These are phyloP conservation scores for Drosophila kanapiae DNA, from an alignment of 1,140 invertebrate species.

Conservation along the genomic window DNA sequence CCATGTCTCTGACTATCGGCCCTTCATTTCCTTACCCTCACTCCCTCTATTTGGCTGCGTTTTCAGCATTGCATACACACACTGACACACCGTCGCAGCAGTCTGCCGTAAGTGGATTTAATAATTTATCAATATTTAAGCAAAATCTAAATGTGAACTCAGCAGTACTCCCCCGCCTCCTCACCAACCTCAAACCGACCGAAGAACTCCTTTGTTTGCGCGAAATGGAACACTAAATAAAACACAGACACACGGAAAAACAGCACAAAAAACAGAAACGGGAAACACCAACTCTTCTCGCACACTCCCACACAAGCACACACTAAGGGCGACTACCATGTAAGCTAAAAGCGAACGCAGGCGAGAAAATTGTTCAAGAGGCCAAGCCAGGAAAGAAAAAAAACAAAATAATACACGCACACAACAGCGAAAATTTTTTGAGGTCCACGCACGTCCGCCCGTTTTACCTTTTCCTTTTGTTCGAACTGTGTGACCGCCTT, in stretches of 20 bases:
- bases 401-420: slow-evolving; percentile 56
- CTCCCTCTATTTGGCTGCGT: slow-evolving; percentile 21
- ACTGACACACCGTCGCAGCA: slow-evolving; percentile 30
- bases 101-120: slow-evolving; percentile 24
- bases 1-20: slow-evolving; percentile 3
- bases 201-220: slow-evolving; percentile 76
- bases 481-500: neutral
- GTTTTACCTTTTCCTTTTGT: slow-evolving; percentile 22
- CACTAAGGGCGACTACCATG: slow-evolving; percentile 12
- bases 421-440: slow-evolving; percentile 36
- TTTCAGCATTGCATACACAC: slow-evolving; percentile 54
- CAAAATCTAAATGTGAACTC: slow-evolving; percentile 36
- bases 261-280: slow-evolving; percentile 18
- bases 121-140: slow-evolving; percentile 62
- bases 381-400: slow-evolving; percentile 24
- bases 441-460: slow-evolving; percentile 48
- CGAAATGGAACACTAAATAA: slow-evolving; percentile 37
- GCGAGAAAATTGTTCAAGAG: slow-evolving; percentile 17
- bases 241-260: slow-evolving; percentile 38
- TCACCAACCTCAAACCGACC: neutral
- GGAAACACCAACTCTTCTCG: slow-evolving; percentile 20
- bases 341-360: slow-evolving; percentile 4
- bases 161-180: neutral
- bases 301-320: slow-evolving; percentile 11
- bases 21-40: slow-evolving; percentile 9